Evolutionary conservation across 2,113 vertebrate species (phyloP).

Genomic region (Climacteris rufus): DNA sequence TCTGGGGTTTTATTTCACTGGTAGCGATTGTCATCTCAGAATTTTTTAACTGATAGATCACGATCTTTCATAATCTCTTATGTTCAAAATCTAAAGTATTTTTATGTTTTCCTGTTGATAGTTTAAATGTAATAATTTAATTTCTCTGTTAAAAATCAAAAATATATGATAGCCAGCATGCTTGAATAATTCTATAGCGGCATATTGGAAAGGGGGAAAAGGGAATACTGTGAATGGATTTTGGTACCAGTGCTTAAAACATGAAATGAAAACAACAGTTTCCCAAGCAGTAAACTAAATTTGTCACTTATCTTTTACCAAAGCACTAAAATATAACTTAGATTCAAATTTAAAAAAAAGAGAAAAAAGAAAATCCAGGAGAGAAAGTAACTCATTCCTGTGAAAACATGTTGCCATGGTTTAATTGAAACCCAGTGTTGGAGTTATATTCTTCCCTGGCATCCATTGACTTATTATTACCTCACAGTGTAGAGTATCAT

Average conservation of each 20-base stretch:
- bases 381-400: neutral
- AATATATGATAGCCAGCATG: neutral
- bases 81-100: neutral
- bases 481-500: slow-evolving; percentile 75
- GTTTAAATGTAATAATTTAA: neutral
- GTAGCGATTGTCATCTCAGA: neutral
- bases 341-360: neutral
- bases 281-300: neutral
- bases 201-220: neutral
- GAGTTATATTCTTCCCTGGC: neutral
- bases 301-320: neutral
- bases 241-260: neutral
- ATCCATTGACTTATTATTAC: slow-evolving; percentile 46
- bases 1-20: neutral
- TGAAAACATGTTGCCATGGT: neutral
- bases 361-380: neutral
- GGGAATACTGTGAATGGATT: neutral
- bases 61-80: neutral
- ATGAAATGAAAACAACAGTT: neutral
- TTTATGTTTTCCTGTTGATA: neutral
- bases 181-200: neutral
- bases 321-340: neutral
- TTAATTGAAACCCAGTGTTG: neutral
- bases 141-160: slow-evolving; percentile 17
- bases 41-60: neutral